Evolutionary conservation across 2,888 invertebrate species (phyloP).

Genomic region (Scaptomyza polygonia): DNA sequence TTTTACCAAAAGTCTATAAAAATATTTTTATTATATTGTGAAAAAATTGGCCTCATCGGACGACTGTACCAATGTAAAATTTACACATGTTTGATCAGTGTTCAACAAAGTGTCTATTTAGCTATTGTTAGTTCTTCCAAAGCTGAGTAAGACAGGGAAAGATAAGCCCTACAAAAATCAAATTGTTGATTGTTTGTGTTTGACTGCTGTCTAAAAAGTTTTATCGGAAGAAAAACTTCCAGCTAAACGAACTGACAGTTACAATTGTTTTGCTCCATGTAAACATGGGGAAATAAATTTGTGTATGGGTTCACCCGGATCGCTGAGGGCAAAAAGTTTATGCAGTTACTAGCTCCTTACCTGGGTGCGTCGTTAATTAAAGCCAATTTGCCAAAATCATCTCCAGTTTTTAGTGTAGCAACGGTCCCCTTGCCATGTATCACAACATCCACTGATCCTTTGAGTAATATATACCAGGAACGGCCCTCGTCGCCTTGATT

Average conservation of each 20-base stretch:
- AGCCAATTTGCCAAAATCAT: slow-evolving; percentile 94
- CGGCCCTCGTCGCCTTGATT: slow-evolving; percentile 93
- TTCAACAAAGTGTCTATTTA: too few species aligned
- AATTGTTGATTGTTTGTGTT: slow-evolving; percentile 34
- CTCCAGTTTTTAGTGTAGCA: slow-evolving; percentile 92
- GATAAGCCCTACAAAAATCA: slow-evolving; percentile 1
- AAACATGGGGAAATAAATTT: slow-evolving; percentile 7
- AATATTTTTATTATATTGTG: too few species aligned
- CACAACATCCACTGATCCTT: slow-evolving; percentile 93
- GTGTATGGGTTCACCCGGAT: slow-evolving; percentile 1
- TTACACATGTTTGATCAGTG: too few species aligned
- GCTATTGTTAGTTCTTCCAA: too few species aligned
- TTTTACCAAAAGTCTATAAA: too few species aligned
- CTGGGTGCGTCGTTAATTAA: slow-evolving; percentile 93
- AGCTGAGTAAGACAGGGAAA: too few species aligned
- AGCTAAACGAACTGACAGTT: slow-evolving; percentile 24
- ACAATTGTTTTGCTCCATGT: slow-evolving; percentile 22
- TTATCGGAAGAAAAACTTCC: slow-evolving; percentile 23
- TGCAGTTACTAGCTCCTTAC: slow-evolving; percentile 83
- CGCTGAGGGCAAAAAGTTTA: slow-evolving; percentile 2
- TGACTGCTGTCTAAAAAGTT: slow-evolving; percentile 35
- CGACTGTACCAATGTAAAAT: too few species aligned
- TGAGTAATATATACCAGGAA: slow-evolving; percentile 93
- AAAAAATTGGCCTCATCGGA: too few species aligned
- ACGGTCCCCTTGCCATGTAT: slow-evolving; percentile 94